Conservation (phyloP, 1,140 invertebrate species). For the Leptestheria dahalacensis region DNA sequence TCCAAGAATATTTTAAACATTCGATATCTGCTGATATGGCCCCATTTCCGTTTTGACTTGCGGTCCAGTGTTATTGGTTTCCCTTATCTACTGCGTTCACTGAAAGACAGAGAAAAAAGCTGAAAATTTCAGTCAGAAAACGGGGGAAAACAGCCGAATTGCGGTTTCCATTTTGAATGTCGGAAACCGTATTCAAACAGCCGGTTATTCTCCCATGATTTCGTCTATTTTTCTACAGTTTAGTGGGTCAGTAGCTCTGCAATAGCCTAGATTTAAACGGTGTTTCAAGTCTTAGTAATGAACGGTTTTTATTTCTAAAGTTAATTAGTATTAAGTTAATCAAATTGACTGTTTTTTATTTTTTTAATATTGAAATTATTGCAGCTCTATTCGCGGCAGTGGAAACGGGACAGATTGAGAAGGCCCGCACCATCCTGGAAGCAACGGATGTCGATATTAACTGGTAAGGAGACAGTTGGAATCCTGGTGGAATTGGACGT, state of each 20-base stretch:
- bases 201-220: too few relatives aligned
- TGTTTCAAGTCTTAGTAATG: background rate
- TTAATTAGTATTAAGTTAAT: constrained; percentile 13
- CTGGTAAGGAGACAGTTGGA: constrained; percentile 41
- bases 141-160: too few relatives aligned
- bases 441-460: constrained; percentile 82
- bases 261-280: background rate
- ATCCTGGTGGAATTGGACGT: background rate
- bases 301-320: constrained; percentile 17
- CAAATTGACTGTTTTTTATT: constrained; percentile 29
- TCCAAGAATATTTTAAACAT: background rate
- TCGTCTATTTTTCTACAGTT: too few relatives aligned
- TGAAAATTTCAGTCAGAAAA: too few relatives aligned
- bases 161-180: too few relatives aligned
- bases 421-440: constrained; percentile 72
- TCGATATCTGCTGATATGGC: background rate
- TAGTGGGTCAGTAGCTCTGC: background rate
- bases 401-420: constrained; percentile 81
- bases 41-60: background rate
- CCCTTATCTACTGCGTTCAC: too few relatives aligned
- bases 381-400: constrained; percentile 77
- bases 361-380: constrained; percentile 19
- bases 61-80: too few relatives aligned
- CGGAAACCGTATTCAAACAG: too few relatives aligned
- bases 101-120: too few relatives aligned